phyloP scores from a whole-genome alignment of 2,113 vertebrate genomes.

The Panthera leo region DNA sequence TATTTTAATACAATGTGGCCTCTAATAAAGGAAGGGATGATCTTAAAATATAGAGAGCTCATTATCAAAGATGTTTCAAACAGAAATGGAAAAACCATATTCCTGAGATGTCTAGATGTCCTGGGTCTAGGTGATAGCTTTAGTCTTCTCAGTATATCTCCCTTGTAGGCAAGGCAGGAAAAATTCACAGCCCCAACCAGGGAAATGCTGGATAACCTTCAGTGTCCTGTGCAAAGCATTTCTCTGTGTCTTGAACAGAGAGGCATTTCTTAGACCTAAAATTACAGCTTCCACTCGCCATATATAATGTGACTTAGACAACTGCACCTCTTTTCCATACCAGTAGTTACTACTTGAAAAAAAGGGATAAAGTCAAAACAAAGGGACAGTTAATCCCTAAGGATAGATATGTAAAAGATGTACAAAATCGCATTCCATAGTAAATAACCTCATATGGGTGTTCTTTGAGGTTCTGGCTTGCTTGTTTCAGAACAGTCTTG shows the following conservation, averaged over 20 bases:
- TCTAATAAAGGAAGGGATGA: neutral
- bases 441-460: neutral
- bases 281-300: slow-evolving; percentile 35
- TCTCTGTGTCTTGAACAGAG: neutral
- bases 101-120: too few relatives aligned
- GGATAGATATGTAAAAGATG: neutral
- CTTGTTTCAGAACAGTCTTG: neutral
- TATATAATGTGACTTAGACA: neutral
- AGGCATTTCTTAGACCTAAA: slow-evolving; percentile 39
- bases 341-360: neutral
- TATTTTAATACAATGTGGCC: neutral
- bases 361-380: slow-evolving; percentile 37
- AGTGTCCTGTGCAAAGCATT: neutral
- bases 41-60: neutral
- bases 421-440: neutral
- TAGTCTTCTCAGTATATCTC: neutral
- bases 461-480: neutral
- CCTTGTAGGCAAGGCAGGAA: neutral
- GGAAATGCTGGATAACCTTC: neutral
- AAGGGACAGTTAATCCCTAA: neutral
- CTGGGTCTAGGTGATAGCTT: neutral
- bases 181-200: neutral
- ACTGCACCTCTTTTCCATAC: neutral
- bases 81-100: neutral
- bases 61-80: neutral